Base-by-base conservation (phyloP, 2,797 vertebrate species). In the Tragelaphus oryx region DNA sequence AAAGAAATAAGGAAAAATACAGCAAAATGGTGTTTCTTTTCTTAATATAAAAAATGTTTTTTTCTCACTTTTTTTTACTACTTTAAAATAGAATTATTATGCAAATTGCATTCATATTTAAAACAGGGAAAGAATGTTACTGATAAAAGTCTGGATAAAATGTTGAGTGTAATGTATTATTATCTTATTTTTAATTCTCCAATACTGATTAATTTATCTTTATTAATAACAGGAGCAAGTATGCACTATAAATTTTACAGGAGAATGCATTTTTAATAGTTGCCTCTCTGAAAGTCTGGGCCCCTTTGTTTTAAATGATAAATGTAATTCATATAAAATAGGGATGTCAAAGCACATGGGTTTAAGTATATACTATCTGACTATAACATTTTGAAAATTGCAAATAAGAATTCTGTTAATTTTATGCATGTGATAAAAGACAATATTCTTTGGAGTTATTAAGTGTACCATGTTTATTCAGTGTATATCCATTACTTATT, bases 241-340 rank as follows among this genome's bases (percentile, higher is more conserved):
- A 54, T 89, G 94, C 81, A 82, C 88, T 95, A 89, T 93, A 90
- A 83, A 92, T 84, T 76, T 46, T 46, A 80, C 62, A 81, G 9
- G 20, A 44, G 5, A 89, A 87, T 87, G 9, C 16, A 95, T 74
- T 78, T 92, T 96, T 86, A 94, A 87, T 87, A 81, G 44, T 82
- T 95, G 62, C 16, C 4, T 84, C 10, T 60, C 37, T 87, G 28
- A 90, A 76, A 76, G 30, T 86, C 79, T 94, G 46, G 26, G 16
- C 2, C 3, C 6, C 41, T 78, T 89, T 87, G 46, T 79, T 88
- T 86, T 92, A 50, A 93, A 84, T 68, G 62, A 80, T 78, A 92
- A 85, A 93, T 82, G 16, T 52, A 76, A 84, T 89, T 91, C 75
- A 96, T 80, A 83, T 60, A 75, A 95, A 79, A 89, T 74, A 24